A percentile compares a stretch with the other conserved stretches of the same genome.
Evolutionary conservation across 2,113 vertebrate genomes (phyloP).

Genomic region (Silurus glanis): DNA sequence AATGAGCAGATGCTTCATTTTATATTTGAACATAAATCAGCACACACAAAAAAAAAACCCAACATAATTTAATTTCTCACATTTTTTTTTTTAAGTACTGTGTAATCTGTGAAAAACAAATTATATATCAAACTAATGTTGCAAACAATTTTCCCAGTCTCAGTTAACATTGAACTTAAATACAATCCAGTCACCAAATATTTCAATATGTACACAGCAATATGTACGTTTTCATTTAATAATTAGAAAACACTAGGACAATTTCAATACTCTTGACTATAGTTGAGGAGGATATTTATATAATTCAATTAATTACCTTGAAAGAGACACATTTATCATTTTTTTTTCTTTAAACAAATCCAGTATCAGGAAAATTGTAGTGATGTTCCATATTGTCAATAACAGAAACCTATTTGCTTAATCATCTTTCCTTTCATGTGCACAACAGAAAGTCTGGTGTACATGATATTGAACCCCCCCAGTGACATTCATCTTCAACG

Average conservation of each 20-base stretch:
- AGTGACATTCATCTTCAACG: slow-evolving; percentile 7
- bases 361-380: not conserved
- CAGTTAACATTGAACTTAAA: not conserved
- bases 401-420: not conserved
- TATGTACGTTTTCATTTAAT: not conserved
- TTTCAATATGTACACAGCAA: not conserved
- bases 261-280: not conserved
- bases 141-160: not conserved
- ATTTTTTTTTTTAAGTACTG: not conserved
- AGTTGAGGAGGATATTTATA: not conserved
- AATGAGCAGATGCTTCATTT: not conserved
- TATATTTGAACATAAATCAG: not conserved
- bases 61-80: not conserved
- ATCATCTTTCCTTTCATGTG: slow-evolving; percentile 6
- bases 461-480: slow-evolving; percentile 21
- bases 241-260: not conserved
- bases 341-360: not conserved
- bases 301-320: not conserved
- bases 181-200: not conserved
- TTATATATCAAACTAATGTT: not conserved
- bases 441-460: not conserved
- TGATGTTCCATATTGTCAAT: slow-evolving; percentile 1
- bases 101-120: not conserved
- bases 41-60: not conserved
- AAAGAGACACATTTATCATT: not conserved